A percentile compares a stretch with the other conserved stretches of the same genome.
These are phyloP conservation scores for Hemaris fuciformis DNA, from an alignment of 2,888 invertebrate species.

Conservation along the genomic window DNA sequence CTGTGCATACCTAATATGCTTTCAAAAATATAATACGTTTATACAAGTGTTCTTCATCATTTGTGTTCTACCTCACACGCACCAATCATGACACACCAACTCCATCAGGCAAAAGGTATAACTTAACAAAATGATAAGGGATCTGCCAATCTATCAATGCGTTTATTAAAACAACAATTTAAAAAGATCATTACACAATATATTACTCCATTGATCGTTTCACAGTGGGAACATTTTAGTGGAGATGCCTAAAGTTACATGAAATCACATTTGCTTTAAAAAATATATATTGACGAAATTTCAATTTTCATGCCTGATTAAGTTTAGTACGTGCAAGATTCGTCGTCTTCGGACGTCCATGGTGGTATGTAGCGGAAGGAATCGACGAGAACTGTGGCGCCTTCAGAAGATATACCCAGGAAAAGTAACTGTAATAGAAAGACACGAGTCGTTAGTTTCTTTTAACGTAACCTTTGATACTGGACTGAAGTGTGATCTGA, in stretches of 20 bases:
- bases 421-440: slow-evolving; percentile 44
- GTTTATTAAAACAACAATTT: background rate
- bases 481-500: too few species aligned
- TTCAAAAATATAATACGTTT: too few species aligned
- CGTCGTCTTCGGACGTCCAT: slow-evolving; percentile 20
- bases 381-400: slow-evolving; percentile 44
- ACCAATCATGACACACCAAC: too few species aligned
- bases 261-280: background rate
- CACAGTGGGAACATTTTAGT: background rate
- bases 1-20: too few species aligned
- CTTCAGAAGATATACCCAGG: slow-evolving; percentile 38
- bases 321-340: slow-evolving; percentile 35
- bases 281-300: background rate
- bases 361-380: slow-evolving; percentile 50
- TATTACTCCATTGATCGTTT: background rate
- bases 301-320: background rate
- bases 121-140: too few species aligned
- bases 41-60: too few species aligned
- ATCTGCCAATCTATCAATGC: too few species aligned
- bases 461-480: too few species aligned
- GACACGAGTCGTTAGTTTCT: background rate
- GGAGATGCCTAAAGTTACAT: background rate
- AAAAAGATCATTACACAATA: background rate
- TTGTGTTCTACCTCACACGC: too few species aligned
- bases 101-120: too few species aligned